Percentiles rank a stretch among this genome's conserved stretches.
Conservation (phyloP, 2,888 invertebrate genomes). For the Coenonympha glycerion region DNA sequence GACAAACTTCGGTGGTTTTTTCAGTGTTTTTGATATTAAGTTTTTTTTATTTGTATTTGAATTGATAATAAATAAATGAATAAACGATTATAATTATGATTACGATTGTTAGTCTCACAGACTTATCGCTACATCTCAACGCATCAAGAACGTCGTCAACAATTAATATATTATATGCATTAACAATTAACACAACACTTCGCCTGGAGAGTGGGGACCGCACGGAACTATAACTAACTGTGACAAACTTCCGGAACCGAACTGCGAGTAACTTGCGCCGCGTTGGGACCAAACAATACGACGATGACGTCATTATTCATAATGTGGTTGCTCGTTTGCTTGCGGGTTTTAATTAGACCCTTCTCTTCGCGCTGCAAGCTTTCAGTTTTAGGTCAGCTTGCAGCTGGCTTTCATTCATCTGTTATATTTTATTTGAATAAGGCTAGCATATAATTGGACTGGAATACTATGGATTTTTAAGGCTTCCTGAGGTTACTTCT, state of each 20-base stretch:
- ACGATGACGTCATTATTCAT: constrained; percentile 28
- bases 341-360: constrained; percentile 20
- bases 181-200: constrained; percentile 30
- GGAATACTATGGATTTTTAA: too few species aligned
- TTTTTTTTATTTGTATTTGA: too few species aligned
- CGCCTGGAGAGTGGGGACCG: constrained; percentile 21
- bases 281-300: constrained; percentile 24
- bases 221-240: constrained; percentile 26
- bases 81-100: too few species aligned
- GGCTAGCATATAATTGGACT: too few species aligned
- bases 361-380: neutral
- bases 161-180: constrained; percentile 29
- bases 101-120: neutral
- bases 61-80: too few species aligned
- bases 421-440: too few species aligned
- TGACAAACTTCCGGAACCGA: constrained; percentile 26
- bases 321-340: constrained; percentile 22
- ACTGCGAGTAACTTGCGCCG: constrained; percentile 18
- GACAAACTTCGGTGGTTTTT: too few species aligned
- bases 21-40: too few species aligned
- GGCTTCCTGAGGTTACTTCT: too few species aligned
- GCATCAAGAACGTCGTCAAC: constrained; percentile 18
- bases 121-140: neutral
- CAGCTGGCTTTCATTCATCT: neutral
- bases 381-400: neutral